phyloP scores from a whole-genome alignment of 1,140 invertebrate species.

The Apocrypta bakeri region DNA sequence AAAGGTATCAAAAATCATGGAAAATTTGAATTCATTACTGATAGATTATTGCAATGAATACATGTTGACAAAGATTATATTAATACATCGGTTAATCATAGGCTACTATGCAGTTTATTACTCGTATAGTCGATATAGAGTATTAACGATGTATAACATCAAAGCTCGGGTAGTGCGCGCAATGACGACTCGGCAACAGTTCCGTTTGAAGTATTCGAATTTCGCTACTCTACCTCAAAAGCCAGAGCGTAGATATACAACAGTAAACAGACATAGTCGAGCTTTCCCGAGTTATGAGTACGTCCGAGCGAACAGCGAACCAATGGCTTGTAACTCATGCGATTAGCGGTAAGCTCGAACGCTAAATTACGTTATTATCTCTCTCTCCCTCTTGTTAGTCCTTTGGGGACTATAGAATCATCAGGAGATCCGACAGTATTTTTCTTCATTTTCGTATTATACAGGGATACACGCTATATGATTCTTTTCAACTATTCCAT shows the following conservation, averaged over 20 bases:
- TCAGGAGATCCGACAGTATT: background rate
- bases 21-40: too few species aligned
- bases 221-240: background rate
- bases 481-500: too few species aligned
- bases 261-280: background rate
- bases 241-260: background rate
- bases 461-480: too few species aligned
- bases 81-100: background rate
- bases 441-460: too few species aligned
- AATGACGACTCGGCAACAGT: background rate
- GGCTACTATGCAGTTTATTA: background rate
- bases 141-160: too few species aligned
- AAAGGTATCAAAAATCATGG: too few species aligned
- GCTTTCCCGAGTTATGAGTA: slow-evolving; percentile 20
- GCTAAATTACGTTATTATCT: slow-evolving; percentile 59
- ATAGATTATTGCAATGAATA: too few species aligned
- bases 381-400: background rate
- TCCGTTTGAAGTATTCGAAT: slow-evolving; percentile 6
- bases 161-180: background rate
- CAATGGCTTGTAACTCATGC: slow-evolving; percentile 48
- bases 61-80: too few species aligned
- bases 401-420: background rate
- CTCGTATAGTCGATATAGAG: too few species aligned
- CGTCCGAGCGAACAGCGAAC: slow-evolving; percentile 27
- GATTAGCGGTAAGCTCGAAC: slow-evolving; percentile 46